Percentiles rank a stretch among this genome's conserved stretches.
phyloP scores from a whole-genome alignment of 2,888 invertebrate genomes.

The Sympetrum striolatum region DNA sequence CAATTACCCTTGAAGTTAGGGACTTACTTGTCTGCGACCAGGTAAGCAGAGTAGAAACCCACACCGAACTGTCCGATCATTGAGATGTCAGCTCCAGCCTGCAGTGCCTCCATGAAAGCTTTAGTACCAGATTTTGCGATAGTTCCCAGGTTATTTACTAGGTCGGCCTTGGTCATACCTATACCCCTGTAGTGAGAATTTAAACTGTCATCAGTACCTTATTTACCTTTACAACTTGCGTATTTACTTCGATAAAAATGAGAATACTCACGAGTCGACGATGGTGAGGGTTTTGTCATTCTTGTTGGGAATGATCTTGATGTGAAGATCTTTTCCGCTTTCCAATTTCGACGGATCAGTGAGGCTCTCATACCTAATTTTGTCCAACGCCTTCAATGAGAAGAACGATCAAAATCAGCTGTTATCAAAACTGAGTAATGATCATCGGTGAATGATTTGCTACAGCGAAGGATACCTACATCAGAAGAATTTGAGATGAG shows the following conservation, averaged over 20 bases:
- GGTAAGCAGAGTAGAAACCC: slow-evolving; percentile 98
- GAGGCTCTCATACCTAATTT: slow-evolving; percentile 94
- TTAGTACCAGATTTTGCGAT: slow-evolving; percentile 99
- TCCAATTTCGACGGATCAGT: slow-evolving; percentile 95
- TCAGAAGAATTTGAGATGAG: slow-evolving; percentile 99
- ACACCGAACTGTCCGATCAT: slow-evolving; percentile 99
- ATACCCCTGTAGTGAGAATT: slow-evolving; percentile 69
- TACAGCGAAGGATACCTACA: slow-evolving; percentile 64
- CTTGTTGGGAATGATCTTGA: slow-evolving; percentile 96
- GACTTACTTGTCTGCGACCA: slow-evolving; percentile 82
- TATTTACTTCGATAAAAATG: no score
- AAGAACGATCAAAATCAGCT: background rate
- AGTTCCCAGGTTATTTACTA: slow-evolving; percentile 97
- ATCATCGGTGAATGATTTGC: background rate
- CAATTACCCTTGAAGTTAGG: no score
- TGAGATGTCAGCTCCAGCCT: slow-evolving; percentile 98
- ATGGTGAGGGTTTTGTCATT: slow-evolving; percentile 94
- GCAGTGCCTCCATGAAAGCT: slow-evolving; percentile 99
- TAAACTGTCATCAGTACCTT: background rate
- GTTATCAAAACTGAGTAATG: background rate
- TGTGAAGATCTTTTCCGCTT: slow-evolving; percentile 90
- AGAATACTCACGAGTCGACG: slow-evolving; percentile 72
- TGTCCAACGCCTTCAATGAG: slow-evolving; percentile 72
- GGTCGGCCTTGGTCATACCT: slow-evolving; percentile 99
- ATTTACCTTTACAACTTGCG: background rate